A percentile compares a stretch with the other conserved stretches of the same genome.
These are phyloP conservation scores for Eonycteris spelaea DNA, from an alignment of 2,113 vertebrate species.

Conservation along the genomic window DNA sequence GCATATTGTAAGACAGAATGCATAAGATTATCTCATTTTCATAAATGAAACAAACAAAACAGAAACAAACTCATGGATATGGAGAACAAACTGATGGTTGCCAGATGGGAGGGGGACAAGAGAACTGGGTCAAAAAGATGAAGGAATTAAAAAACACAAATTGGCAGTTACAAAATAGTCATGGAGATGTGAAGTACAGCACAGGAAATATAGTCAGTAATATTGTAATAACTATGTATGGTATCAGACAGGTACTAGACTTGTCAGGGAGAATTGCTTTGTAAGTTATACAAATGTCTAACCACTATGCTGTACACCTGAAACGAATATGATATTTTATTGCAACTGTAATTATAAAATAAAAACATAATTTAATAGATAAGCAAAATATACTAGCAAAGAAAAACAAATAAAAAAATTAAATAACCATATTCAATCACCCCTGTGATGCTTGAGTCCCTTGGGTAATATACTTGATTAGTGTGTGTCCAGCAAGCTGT, in stretches of 20 bases:
- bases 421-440: background rate
- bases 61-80: no score
- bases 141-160: background rate
- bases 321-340: background rate
- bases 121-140: background rate
- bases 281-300: background rate
- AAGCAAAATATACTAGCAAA: background rate
- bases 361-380: background rate
- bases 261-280: background rate
- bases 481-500: background rate
- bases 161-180: background rate
- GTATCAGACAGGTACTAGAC: background rate
- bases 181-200: background rate
- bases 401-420: background rate
- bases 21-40: conserved; percentile 37
- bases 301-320: background rate
- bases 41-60: background rate
- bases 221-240: background rate
- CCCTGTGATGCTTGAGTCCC: background rate
- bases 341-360: background rate
- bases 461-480: background rate
- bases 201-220: background rate
- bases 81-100: background rate
- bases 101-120: background rate
- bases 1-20: background rate